Conservation (phyloP, 2,113 vertebrate genomes). For the Limnothrissa miodon region DNA sequence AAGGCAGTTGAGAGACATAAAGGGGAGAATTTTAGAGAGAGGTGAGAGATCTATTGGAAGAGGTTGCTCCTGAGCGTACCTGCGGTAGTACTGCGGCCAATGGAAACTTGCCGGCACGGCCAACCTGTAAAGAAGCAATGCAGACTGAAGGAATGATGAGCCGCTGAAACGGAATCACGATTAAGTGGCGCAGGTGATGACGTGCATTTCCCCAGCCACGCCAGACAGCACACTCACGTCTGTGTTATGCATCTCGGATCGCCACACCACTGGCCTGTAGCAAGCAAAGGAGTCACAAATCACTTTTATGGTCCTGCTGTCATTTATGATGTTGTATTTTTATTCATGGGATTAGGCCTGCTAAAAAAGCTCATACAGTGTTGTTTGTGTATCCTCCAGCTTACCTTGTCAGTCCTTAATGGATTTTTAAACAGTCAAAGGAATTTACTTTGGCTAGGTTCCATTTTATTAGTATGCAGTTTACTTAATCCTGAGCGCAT, state of each 20-base stretch:
- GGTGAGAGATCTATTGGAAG: slow-evolving; percentile 7
- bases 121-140: background rate
- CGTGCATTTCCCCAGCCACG: background rate
- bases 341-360: background rate
- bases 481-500: background rate
- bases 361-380: background rate
- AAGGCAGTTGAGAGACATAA: background rate
- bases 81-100: background rate
- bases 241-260: background rate
- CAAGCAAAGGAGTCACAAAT: background rate
- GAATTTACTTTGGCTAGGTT: background rate
- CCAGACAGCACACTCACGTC: background rate
- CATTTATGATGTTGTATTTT: background rate
- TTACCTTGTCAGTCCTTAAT: background rate
- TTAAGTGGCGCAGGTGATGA: slow-evolving; percentile 1
- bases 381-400: background rate
- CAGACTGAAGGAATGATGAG: background rate
- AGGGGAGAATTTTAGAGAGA: background rate
- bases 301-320: background rate
- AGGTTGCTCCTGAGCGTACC: background rate
- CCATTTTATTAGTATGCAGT: background rate
- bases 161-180: background rate
- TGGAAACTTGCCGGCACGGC: background rate
- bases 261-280: background rate
- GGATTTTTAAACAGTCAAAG: background rate